Evolutionary conservation across 2,888 invertebrate genomes (phyloP).

Genomic region (Tortricodes alternella): DNA sequence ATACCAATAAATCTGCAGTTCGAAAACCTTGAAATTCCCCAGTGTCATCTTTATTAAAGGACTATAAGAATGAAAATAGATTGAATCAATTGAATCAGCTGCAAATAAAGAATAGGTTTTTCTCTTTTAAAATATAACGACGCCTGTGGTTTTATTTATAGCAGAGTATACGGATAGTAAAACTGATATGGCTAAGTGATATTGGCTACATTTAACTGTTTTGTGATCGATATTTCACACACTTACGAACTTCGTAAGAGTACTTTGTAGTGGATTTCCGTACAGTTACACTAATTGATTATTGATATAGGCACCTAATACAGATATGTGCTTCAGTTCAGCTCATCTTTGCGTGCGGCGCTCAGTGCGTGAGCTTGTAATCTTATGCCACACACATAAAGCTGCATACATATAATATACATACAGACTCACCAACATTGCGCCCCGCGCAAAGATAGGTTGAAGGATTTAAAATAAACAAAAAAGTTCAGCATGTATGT

Average conservation of each 20-base stretch:
- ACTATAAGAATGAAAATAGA: neutral
- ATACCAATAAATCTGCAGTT: neutral
- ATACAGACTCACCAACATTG: too few relatives aligned
- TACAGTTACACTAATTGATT: too few relatives aligned
- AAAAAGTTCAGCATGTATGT: too few relatives aligned
- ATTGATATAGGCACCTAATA: too few relatives aligned
- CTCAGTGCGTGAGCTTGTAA: too few relatives aligned
- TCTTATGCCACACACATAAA: too few relatives aligned
- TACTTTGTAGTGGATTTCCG: neutral
- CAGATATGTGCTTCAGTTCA: too few relatives aligned
- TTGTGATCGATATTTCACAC: constrained; percentile 4
- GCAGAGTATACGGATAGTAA: constrained; percentile 29
- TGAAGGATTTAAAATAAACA: too few relatives aligned
- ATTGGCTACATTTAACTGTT: constrained; percentile 19
- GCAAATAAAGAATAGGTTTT: constrained; percentile 6
- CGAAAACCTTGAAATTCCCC: constrained; percentile 22
- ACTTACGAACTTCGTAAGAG: too few relatives aligned
- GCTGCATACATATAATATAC: too few relatives aligned
- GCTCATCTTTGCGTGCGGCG: too few relatives aligned
- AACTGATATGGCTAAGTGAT: constrained; percentile 26
- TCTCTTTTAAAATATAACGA: constrained; percentile 32
- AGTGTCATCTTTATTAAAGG: neutral
- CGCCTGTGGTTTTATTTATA: constrained; percentile 41
- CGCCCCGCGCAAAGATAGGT: too few relatives aligned
- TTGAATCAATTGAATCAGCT: neutral